A percentile compares a stretch with the other conserved stretches of the same genome.
Evolutionary conservation across 2,888 invertebrate species (phyloP).

Genomic region (Eueremaeus valkanovi): DNA sequence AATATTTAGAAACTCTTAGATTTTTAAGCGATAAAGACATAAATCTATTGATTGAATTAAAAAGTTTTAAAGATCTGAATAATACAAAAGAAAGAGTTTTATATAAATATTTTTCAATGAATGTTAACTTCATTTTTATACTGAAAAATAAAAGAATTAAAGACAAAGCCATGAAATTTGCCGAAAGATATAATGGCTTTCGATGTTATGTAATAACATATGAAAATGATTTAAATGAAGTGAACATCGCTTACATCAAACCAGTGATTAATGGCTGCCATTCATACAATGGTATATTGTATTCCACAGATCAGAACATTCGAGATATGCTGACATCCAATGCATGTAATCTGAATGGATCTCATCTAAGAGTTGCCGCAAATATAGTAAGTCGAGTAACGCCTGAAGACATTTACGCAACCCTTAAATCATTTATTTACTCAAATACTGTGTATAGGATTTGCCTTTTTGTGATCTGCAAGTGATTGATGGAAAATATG

Average conservation of each 20-base stretch:
- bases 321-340: neutral
- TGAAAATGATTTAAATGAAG: neutral
- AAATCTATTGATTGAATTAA: neutral
- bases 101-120: neutral
- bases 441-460: neutral
- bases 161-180: neutral
- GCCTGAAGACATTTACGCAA: neutral
- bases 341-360: neutral
- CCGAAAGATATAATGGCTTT: neutral
- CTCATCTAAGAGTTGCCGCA: neutral
- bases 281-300: slow-evolving; percentile 7
- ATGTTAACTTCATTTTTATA: neutral
- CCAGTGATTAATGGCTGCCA: neutral
- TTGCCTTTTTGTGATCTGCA: slow-evolving; percentile 19
- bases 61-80: neutral
- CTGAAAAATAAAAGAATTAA: neutral
- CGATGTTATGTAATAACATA: neutral
- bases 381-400: neutral
- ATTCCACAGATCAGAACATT: neutral
- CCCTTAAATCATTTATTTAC: neutral
- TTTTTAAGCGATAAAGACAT: neutral
- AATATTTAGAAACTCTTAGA: neutral
- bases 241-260: neutral
- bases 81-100: neutral
- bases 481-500: neutral